phyloP scores from a whole-genome alignment of 2,113 vertebrate genomes.

The Erythrolamprus reginae region DNA sequence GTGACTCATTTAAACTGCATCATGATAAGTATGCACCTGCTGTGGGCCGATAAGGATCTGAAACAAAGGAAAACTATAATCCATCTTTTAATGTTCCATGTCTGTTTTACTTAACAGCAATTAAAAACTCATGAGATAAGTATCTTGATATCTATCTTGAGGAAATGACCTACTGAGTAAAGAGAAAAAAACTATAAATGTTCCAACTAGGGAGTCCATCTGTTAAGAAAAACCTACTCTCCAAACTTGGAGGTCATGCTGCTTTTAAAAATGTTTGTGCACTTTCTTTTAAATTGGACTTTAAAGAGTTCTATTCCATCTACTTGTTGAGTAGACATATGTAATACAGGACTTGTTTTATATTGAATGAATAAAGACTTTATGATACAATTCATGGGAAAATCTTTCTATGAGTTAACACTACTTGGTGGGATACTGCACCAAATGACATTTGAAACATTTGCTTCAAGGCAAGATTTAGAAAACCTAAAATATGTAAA shows the following conservation, averaged over 20 bases:
- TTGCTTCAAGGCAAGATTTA: neutral
- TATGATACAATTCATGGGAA: neutral
- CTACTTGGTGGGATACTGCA: neutral
- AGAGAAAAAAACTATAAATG: neutral
- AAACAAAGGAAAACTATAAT: neutral
- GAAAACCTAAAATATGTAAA: neutral
- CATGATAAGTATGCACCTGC: neutral
- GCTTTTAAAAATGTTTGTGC: neutral
- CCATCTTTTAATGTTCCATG: neutral
- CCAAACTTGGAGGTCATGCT: neutral
- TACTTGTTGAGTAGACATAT: neutral
- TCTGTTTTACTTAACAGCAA: neutral
- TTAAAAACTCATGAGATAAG: neutral
- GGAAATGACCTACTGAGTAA: neutral
- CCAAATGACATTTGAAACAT: neutral
- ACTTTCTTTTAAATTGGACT: neutral
- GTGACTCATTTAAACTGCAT: rapidly evolving
- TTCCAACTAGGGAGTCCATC: rapidly evolving
- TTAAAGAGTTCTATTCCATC: too few relatives aligned
- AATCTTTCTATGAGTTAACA: neutral
- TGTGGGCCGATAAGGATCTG: rapidly evolving
- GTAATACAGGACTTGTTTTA: neutral
- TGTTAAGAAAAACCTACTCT: neutral
- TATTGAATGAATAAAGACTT: neutral
- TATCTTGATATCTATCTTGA: neutral